A percentile compares a stretch with the other conserved stretches of the same genome.
Evolutionary conservation across 1,140 invertebrate species (phyloP).

Genomic region (Drosophila repletoides): DNA sequence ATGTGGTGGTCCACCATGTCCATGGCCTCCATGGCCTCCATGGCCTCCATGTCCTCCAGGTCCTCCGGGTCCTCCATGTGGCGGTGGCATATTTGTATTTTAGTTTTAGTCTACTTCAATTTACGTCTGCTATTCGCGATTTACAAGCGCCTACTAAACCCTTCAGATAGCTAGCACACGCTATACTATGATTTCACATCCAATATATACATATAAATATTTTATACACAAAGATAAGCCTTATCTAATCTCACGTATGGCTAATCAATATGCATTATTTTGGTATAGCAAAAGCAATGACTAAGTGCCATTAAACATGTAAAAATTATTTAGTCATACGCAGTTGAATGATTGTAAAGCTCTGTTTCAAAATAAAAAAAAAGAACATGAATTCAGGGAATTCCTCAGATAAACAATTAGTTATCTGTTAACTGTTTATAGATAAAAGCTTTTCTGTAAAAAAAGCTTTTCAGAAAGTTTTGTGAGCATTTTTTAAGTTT

Average conservation of each 20-base stretch:
- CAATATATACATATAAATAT: constrained; percentile 7
- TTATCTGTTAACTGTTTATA: too few relatives aligned
- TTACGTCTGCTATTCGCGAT: constrained; percentile 5
- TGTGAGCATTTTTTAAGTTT: too few relatives aligned
- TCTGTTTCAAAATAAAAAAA: not conserved
- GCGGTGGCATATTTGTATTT: constrained; percentile 3
- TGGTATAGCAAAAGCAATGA: constrained; percentile 14
- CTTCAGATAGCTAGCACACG: not conserved
- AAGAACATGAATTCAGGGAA: not conserved
- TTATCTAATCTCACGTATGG: constrained; percentile 20
- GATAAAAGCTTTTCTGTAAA: too few relatives aligned
- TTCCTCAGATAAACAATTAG: too few relatives aligned
- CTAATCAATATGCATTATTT: constrained; percentile 30
- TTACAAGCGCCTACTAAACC: constrained; percentile 10
- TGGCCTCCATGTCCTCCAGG: constrained; percentile 1
- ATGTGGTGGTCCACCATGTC: constrained; percentile 26
- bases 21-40: constrained; percentile 4
- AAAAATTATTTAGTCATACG: constrained; percentile 15
- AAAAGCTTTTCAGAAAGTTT: too few relatives aligned
- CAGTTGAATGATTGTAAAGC: not conserved
- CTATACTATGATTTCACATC: not conserved
- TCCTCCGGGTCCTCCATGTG: constrained; percentile 29
- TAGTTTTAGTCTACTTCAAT: not conserved
- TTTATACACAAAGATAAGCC: constrained; percentile 7
- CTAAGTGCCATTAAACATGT: constrained; percentile 7